Evolutionary conservation across 2,797 vertebrate genomes (phyloP).

Genomic region (Catostomus latipinnis): DNA sequence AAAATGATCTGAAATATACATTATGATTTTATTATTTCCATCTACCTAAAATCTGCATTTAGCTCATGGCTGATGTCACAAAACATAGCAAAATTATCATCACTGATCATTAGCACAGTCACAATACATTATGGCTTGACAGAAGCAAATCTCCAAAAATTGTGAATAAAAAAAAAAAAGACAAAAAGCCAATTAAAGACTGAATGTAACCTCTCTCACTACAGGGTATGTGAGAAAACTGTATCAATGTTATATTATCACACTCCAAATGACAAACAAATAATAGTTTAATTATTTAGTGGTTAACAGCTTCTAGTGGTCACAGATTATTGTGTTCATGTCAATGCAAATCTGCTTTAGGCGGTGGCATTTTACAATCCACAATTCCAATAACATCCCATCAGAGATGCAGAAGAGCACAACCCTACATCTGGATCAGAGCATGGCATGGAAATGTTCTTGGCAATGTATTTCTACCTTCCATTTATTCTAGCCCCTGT

Average conservation of each 20-base stretch:
- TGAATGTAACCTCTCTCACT: neutral
- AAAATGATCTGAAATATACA: neutral
- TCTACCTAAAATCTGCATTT: neutral
- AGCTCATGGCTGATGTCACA: neutral
- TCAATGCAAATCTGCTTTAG: constrained; percentile 48
- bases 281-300: constrained; percentile 2
- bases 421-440: constrained; percentile 28
- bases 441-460: constrained; percentile 51
- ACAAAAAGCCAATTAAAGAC: neutral
- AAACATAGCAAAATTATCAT: neutral
- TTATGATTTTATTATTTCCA: neutral
- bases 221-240: neutral
- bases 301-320: constrained; percentile 14
- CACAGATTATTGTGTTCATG: constrained; percentile 26
- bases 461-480: constrained; percentile 60
- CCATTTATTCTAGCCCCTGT: constrained; percentile 45
- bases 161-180: too few species aligned
- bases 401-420: constrained; percentile 12
- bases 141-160: neutral
- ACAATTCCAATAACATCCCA: neutral
- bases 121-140: too few species aligned
- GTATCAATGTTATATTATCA: neutral
- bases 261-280: neutral
- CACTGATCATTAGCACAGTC: constrained; percentile 1
- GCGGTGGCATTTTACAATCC: constrained; percentile 42